phyloP scores from a whole-genome alignment of 2,888 invertebrate species.

The Athalia rosae region DNA sequence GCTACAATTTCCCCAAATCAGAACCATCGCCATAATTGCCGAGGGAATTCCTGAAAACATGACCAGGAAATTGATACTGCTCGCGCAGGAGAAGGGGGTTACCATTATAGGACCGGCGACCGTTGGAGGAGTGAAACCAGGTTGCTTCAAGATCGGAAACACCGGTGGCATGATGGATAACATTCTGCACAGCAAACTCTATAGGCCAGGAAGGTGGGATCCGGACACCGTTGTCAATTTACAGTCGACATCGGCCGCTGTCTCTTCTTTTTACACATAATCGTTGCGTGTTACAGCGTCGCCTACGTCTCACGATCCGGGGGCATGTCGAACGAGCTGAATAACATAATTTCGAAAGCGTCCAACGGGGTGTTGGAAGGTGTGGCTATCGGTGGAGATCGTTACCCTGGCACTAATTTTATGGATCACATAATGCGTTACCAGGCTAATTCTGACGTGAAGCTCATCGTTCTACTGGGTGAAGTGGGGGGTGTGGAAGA shows the following conservation, averaged over 20 bases:
- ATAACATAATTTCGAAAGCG: constrained; percentile 97
- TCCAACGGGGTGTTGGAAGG: constrained; percentile 99
- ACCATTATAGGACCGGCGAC: constrained; percentile 95
- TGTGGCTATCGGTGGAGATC: constrained; percentile 98
- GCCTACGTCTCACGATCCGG: constrained; percentile 99
- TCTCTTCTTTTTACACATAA: not conserved
- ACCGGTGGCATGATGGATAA: constrained; percentile 99
- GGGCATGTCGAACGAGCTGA: constrained; percentile 99
- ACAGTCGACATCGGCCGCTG: not conserved
- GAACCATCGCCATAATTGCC: constrained; percentile 98
- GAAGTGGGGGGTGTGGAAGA: constrained; percentile 99
- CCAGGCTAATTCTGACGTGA: constrained; percentile 87
- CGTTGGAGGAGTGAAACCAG: constrained; percentile 98
- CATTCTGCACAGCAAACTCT: constrained; percentile 96
- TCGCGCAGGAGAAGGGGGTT: constrained; percentile 89
- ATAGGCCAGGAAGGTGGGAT: constrained; percentile 88
- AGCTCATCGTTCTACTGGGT: constrained; percentile 96
- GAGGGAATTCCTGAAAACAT: constrained; percentile 99
- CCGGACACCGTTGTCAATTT: not conserved
- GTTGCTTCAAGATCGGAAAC: constrained; percentile 99
- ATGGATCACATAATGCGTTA: constrained; percentile 96
- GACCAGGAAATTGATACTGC: constrained; percentile 93
- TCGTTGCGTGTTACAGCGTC: constrained; percentile 79
- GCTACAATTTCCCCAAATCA: constrained; percentile 93
- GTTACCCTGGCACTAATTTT: constrained; percentile 98